phyloP scores from a whole-genome alignment of 92 coral and sea anemone genomes.

The Epizoanthus fatuus region DNA sequence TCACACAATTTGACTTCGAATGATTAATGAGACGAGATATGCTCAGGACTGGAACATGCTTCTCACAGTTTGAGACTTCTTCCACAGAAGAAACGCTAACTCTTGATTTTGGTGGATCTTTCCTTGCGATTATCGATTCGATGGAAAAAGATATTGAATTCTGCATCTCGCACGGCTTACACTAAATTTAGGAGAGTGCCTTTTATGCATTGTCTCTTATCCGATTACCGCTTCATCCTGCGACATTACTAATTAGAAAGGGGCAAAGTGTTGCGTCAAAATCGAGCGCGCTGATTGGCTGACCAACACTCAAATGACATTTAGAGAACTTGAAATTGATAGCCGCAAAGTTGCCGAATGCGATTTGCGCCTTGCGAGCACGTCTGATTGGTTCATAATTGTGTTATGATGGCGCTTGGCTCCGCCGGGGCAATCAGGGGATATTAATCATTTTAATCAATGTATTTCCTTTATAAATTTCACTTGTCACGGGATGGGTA shows the following conservation, averaged over 20 bases:
- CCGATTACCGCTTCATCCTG: slow-evolving; percentile 89
- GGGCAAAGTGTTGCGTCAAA: slow-evolving; percentile 75
- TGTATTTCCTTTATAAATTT: slow-evolving; percentile 59
- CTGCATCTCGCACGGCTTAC: slow-evolving; percentile 63
- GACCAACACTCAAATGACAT: slow-evolving; percentile 75
- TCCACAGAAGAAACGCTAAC: slow-evolving; percentile 30
- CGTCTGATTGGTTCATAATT: slow-evolving; percentile 71
- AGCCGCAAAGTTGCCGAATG: slow-evolving; percentile 69
- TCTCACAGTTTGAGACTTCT: slow-evolving; percentile 26
- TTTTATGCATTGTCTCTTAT: slow-evolving; percentile 77
- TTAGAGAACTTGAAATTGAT: slow-evolving; percentile 74
- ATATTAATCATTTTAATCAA: slow-evolving; percentile 73
- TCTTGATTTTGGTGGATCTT: slow-evolving; percentile 80
- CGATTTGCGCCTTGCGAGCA: slow-evolving; percentile 39
- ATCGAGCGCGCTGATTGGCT: slow-evolving; percentile 82
- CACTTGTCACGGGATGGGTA: slow-evolving; percentile 36
- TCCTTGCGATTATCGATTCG: slow-evolving; percentile 93
- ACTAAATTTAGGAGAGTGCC: slow-evolving; percentile 15
- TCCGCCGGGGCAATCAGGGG: slow-evolving; percentile 77
- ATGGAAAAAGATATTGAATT: slow-evolving; percentile 93
- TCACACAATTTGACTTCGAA: slow-evolving; percentile 37
- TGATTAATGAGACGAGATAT: slow-evolving; percentile 44
- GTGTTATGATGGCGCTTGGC: slow-evolving; percentile 49
- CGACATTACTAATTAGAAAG: slow-evolving; percentile 89
- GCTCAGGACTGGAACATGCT: slow-evolving; percentile 25